A percentile compares a stretch with the other conserved stretches of the same genome.
phyloP scores from a whole-genome alignment of 2,888 invertebrate genomes.

The Ferrisia virgata region DNA sequence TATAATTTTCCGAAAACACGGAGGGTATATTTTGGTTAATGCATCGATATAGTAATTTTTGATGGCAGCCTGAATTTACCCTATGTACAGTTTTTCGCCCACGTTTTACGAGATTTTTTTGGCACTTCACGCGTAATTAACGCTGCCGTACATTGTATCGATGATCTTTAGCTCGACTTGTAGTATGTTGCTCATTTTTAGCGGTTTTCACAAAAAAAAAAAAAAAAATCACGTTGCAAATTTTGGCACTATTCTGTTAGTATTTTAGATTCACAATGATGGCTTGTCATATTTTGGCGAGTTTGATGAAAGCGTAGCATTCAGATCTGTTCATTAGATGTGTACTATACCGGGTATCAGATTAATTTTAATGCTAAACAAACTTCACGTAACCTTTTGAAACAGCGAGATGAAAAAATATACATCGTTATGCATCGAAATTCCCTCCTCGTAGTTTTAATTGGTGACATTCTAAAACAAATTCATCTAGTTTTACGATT shows the following conservation, averaged over 20 bases:
- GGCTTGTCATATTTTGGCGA: slow-evolving; percentile 25
- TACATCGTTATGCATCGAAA: no score
- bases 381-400: background rate
- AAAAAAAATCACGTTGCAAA: background rate
- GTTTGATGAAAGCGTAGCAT: background rate
- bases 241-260: slow-evolving; percentile 3
- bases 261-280: background rate
- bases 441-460: no score
- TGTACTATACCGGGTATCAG: background rate
- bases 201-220: background rate
- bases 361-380: background rate
- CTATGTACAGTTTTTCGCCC: background rate
- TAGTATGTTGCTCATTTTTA: background rate
- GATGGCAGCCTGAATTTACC: background rate
- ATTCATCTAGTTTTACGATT: no score
- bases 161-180: background rate
- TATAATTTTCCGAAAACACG: background rate
- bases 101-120: background rate
- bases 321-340: background rate
- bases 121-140: slow-evolving; percentile 24
- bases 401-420: background rate
- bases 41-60: background rate
- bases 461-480: no score
- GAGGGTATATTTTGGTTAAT: background rate
- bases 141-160: slow-evolving; percentile 7